These are phyloP conservation scores for Rachycentron canadum DNA, from an alignment of 2,797 vertebrate genomes.

Conservation along the genomic window DNA sequence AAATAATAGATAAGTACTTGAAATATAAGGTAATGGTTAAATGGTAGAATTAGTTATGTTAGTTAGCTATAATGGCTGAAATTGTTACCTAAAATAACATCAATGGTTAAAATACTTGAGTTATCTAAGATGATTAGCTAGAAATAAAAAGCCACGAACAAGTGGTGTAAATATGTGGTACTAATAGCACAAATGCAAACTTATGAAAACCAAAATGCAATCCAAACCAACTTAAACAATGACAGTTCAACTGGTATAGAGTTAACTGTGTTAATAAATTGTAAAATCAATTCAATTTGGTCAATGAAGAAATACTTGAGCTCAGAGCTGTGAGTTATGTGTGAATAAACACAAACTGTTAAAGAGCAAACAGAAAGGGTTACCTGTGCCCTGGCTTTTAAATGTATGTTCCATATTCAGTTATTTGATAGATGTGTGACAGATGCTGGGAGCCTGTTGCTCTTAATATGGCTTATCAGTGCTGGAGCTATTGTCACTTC, in stretches of 20 bases:
- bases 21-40: neutral
- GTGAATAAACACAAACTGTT: neutral
- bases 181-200: neutral
- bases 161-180: neutral
- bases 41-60: neutral
- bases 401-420: neutral
- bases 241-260: neutral
- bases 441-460: constrained; percentile 43
- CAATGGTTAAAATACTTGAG: neutral
- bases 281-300: too few species aligned
- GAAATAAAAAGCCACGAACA: too few species aligned
- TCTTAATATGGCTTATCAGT: constrained; percentile 70
- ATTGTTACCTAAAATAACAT: too few species aligned
- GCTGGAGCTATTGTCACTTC: constrained; percentile 47
- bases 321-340: neutral
- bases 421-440: constrained; percentile 15
- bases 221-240: neutral
- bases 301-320: neutral
- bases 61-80: neutral
- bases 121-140: too few species aligned
- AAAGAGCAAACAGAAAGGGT: neutral
- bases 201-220: neutral
- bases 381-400: neutral
- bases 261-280: neutral
- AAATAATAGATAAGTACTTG: neutral